These are phyloP conservation scores for Argentina silus DNA, from an alignment of 2,797 vertebrate genomes.

Conservation along the genomic window DNA sequence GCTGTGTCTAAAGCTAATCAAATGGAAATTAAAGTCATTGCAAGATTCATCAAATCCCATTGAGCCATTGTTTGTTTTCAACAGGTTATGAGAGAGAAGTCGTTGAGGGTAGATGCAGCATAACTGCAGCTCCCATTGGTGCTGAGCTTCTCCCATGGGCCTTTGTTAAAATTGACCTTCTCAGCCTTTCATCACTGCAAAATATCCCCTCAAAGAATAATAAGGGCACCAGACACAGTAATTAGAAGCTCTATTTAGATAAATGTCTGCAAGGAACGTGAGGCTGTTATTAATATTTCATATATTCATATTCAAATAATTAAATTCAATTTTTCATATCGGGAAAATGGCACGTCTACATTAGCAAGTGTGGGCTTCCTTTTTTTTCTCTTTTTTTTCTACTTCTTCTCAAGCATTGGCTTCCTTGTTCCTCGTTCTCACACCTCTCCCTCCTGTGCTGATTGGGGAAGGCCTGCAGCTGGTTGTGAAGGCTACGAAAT, in stretches of 20 bases:
- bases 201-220: conserved; percentile 83
- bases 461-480: conserved; percentile 64
- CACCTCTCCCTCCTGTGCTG: conserved; percentile 39
- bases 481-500: conserved; percentile 77
- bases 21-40: conserved; percentile 11
- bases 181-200: conserved; percentile 71
- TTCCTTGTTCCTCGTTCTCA: conserved; percentile 37
- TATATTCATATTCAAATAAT: conserved; percentile 84
- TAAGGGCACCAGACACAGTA: conserved; percentile 90
- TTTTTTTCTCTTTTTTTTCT: conserved; percentile 17
- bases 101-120: background rate
- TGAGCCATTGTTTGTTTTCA: conserved; percentile 22
- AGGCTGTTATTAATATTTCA: conserved; percentile 89
- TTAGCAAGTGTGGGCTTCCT: conserved; percentile 38
- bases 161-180: conserved; percentile 79
- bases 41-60: conserved; percentile 20
- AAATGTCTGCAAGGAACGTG: conserved; percentile 83
- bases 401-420: conserved; percentile 8
- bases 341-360: conserved; percentile 48
- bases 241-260: conserved; percentile 93
- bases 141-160: conserved; percentile 58
- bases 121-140: conserved; percentile 6
- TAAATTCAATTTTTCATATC: conserved; percentile 53
- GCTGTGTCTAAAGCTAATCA: conserved; percentile 14
- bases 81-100: conserved; percentile 25